phyloP scores from a whole-genome alignment of 2,113 vertebrate species.

The Perca flavescens region DNA sequence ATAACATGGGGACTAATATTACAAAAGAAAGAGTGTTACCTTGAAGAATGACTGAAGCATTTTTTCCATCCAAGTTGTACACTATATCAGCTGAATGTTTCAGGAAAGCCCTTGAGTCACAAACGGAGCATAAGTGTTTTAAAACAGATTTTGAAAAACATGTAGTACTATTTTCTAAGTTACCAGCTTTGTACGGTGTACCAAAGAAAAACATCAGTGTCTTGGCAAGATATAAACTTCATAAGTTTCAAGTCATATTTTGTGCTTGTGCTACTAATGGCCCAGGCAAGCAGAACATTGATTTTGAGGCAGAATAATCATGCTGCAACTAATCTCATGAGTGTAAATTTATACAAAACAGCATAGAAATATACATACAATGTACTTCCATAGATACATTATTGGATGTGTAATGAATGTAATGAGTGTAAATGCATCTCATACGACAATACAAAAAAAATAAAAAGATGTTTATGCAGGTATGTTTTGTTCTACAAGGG shows the following conservation, averaged over 20 bases:
- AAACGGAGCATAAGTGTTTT: constrained; percentile 19
- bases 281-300: neutral
- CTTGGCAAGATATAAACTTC: neutral
- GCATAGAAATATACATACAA: neutral
- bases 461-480: neutral
- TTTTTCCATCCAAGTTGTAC: constrained; percentile 90
- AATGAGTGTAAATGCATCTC: neutral
- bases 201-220: neutral
- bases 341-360: neutral
- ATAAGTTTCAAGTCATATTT: neutral
- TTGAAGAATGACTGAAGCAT: constrained; percentile 91
- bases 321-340: neutral
- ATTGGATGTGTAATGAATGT: neutral
- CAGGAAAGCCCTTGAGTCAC: constrained; percentile 86
- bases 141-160: neutral
- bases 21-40: constrained; percentile 80
- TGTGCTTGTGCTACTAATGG: neutral
- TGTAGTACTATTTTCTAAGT: neutral
- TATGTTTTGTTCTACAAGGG: neutral
- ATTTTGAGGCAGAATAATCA: neutral
- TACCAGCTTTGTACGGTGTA: neutral
- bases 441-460: neutral
- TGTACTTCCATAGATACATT: neutral
- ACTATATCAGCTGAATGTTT: constrained; percentile 93
- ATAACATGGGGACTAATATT: neutral